Evolutionary conservation across 2,888 invertebrate genomes (phyloP).

Genomic region (Platynereis dumerilii): DNA sequence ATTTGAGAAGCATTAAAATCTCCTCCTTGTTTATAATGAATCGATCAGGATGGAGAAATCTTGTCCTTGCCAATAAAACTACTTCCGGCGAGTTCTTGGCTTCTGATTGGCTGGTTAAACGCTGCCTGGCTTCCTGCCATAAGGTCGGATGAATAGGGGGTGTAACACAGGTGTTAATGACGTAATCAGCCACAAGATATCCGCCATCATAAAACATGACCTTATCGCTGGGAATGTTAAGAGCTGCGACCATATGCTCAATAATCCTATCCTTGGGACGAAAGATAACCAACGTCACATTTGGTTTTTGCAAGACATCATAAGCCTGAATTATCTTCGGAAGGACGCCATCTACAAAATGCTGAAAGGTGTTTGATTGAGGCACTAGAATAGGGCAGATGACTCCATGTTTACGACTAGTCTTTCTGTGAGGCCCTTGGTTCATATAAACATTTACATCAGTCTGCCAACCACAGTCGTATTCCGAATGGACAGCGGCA

Average conservation of each 20-base stretch:
- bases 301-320: conserved; percentile 7
- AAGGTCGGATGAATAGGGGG: conserved; percentile 26
- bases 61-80: conserved; percentile 18
- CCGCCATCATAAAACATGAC: conserved; percentile 16
- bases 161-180: conserved; percentile 24
- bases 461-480: conserved; percentile 24
- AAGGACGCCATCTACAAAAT: conserved; percentile 34
- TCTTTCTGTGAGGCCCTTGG: neutral
- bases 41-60: conserved; percentile 18
- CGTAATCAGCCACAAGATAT: conserved; percentile 12
- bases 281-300: conserved; percentile 21
- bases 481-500: conserved; percentile 14
- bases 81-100: neutral
- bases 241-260: conserved; percentile 12
- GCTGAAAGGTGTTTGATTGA: conserved; percentile 30
- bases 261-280: conserved; percentile 24
- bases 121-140: conserved; percentile 22
- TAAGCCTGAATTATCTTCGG: conserved; percentile 30
- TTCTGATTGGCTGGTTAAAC: conserved; percentile 6
- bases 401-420: conserved; percentile 1
- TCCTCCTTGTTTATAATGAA: conserved; percentile 19
- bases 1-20: conserved; percentile 13
- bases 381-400: conserved; percentile 29
- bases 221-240: conserved; percentile 17
- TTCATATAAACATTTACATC: conserved; percentile 4